These are phyloP conservation scores for Aphidoletes aphidimyza DNA, from an alignment of 2,888 invertebrate species.

Conservation along the genomic window DNA sequence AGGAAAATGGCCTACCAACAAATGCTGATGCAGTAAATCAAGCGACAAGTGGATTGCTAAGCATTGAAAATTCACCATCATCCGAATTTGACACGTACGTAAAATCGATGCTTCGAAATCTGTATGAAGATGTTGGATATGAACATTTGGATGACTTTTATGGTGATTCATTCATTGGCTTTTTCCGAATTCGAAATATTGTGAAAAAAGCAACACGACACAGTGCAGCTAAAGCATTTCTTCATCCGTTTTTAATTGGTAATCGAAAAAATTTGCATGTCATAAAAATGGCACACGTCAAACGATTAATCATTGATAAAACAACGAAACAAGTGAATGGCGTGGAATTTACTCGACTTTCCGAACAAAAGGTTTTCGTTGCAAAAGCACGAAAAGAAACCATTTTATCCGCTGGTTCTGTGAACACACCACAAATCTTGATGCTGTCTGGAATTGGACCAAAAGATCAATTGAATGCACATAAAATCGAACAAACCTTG, in stretches of 20 bases:
- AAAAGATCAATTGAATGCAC: conserved; percentile 69
- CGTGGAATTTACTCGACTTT: conserved; percentile 63
- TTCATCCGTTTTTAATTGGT: conserved; percentile 68
- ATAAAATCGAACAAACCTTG: conserved; percentile 69
- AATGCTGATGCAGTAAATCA: conserved; percentile 71
- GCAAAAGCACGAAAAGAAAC: conserved; percentile 67
- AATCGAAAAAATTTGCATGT: conserved; percentile 65
- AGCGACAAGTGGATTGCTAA: conserved; percentile 71
- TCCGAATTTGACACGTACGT: conserved; percentile 62
- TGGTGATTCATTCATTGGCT: conserved; percentile 75
- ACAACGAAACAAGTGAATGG: conserved; percentile 61
- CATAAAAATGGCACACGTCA: conserved; percentile 68
- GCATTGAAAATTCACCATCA: conserved; percentile 68
- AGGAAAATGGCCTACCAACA: no score
- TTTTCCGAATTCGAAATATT: conserved; percentile 74
- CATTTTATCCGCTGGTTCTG: conserved; percentile 68
- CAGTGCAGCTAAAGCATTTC: conserved; percentile 77
- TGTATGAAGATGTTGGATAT: conserved; percentile 74
- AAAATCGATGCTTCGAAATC: conserved; percentile 71
- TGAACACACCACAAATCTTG: conserved; percentile 77
- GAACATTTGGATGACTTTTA: conserved; percentile 72
- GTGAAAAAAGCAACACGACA: conserved; percentile 75
- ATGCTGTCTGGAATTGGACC: conserved; percentile 84
- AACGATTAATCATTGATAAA: conserved; percentile 67
- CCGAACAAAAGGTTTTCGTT: conserved; percentile 59